Evolutionary conservation across 2,888 invertebrate genomes (phyloP), one percentile per base, ranked within the genome.

Genomic region (Amblyjoppa fuscipennis): DNA sequence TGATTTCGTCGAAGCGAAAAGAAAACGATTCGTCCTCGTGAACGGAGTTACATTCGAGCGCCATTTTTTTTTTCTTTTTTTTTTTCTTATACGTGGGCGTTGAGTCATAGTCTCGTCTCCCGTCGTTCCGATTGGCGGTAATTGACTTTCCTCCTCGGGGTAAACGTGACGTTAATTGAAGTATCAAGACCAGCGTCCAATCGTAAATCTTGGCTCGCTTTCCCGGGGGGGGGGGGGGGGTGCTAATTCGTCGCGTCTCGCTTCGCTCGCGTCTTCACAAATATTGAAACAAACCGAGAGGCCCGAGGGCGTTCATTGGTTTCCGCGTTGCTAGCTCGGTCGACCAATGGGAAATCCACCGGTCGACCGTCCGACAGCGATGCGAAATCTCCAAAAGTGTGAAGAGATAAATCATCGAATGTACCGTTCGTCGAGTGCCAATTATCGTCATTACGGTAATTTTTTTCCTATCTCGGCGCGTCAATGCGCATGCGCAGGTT

Each of bases 331-430:
- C 70, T 66, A 28, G 34, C 45, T 34, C 25, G 45, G 25, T 49
- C 61, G 64, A 74, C 85, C 85, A 85, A 85, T 83, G 68, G 41
- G 59, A 16, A 51, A 51, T 9, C 16, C 3, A 25, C 31, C 9
- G 61, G 53, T 41, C 64, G 61, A 64, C 45, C 5, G 45, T 3
- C 53, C 73, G 25, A 25, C 31, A 34, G 11, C 20, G 38, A 66
- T 34, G 70, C 20, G 51, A 64, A 75, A 25, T n/a, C 45, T n/a
- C 28, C 34, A 61, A 82, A 79, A 79, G 66, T 77, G 82, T 61
- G 76, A 83, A 77, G 76, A 80, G 85, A 85, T 82, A 83, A 80
- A 85, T 85, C 83, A 80, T 85, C 85, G 85, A 71, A 56, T 56
- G 49, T 73, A 83, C 80, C 76, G 83, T 83, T 83, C 68, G 73